Conservation (phyloP, 2,113 vertebrate genomes). For the Polyodon spathula region DNA sequence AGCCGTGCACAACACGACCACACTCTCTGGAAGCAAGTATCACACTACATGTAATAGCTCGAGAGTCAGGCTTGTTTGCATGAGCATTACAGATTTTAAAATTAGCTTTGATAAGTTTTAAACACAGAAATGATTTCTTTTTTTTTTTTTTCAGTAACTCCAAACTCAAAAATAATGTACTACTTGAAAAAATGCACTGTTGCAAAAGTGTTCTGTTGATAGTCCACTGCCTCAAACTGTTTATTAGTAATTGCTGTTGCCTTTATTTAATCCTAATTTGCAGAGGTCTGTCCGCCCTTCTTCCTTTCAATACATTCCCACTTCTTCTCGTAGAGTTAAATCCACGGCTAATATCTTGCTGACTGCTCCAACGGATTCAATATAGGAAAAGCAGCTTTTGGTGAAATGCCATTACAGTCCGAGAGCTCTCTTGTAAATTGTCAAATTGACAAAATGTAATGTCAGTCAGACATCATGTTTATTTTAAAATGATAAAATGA, state of each 20-base stretch:
- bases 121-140: too few relatives aligned
- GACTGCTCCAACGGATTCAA: slow-evolving; percentile 62
- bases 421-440: slow-evolving; percentile 64
- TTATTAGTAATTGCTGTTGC: slow-evolving; percentile 16
- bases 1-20: too few relatives aligned
- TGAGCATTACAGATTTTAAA: too few relatives aligned
- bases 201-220: slow-evolving; percentile 19
- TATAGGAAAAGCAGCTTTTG: slow-evolving; percentile 67
- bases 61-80: too few relatives aligned
- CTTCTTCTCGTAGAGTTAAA: slow-evolving; percentile 49
- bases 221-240: slow-evolving; percentile 34
- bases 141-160: too few relatives aligned
- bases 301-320: slow-evolving; percentile 14
- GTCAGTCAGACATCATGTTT: slow-evolving; percentile 47
- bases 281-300: slow-evolving; percentile 16
- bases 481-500: slow-evolving; percentile 36
- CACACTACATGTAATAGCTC: too few relatives aligned
- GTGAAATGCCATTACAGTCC: slow-evolving; percentile 62
- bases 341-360: slow-evolving; percentile 54
- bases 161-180: too few relatives aligned
- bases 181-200: too few relatives aligned
- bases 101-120: too few relatives aligned
- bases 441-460: slow-evolving; percentile 44
- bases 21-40: too few relatives aligned
- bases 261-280: slow-evolving; percentile 17